Evolutionary conservation across 1,140 invertebrate genomes (phyloP).

Genomic region (Bombus affinis): DNA sequence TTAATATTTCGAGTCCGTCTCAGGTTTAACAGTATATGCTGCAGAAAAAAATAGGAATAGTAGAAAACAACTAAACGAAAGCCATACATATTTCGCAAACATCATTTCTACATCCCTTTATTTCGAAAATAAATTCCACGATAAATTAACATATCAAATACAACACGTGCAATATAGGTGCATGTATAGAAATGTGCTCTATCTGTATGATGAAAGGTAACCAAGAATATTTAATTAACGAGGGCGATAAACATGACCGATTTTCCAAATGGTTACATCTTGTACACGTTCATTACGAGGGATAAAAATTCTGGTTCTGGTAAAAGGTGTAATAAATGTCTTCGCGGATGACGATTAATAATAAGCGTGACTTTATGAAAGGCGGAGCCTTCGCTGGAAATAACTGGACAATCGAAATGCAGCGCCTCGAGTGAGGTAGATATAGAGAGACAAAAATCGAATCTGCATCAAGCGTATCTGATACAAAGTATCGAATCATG

Average conservation of each 20-base stretch:
- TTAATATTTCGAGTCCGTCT: too few species aligned
- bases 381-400: not conserved
- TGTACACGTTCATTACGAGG: conserved; percentile 30
- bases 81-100: not conserved
- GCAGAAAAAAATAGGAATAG: not conserved
- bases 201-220: not conserved
- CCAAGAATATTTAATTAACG: not conserved
- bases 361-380: not conserved
- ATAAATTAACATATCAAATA: too few species aligned
- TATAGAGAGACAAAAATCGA: conserved; percentile 23
- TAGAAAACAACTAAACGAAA: not conserved
- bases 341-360: not conserved
- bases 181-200: not conserved
- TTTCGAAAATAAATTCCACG: not conserved
- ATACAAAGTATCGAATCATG: not conserved
- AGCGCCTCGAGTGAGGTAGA: not conserved
- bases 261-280: not conserved
- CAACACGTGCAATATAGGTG: too few species aligned
- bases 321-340: conserved; percentile 14
- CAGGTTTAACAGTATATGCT: too few species aligned
- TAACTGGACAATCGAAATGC: not conserved
- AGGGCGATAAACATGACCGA: not conserved
- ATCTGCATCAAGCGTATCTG: not conserved
- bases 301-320: not conserved
- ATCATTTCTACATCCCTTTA: not conserved